phyloP scores from a whole-genome alignment of 2,113 vertebrate genomes.

The Sorex fumeus region DNA sequence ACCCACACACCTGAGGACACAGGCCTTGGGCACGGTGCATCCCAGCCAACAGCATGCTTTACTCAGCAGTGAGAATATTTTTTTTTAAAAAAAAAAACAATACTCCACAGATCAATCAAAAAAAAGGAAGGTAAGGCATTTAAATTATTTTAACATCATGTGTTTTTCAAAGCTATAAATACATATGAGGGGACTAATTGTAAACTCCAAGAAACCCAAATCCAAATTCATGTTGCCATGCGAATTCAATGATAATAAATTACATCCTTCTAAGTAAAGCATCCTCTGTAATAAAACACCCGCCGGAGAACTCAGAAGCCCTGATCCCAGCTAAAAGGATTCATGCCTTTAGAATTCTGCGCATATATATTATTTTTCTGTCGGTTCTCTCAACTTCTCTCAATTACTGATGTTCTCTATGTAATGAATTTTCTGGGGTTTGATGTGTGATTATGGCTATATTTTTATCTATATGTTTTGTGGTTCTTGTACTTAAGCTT shows the following conservation, averaged over 20 bases:
- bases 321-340: constrained; percentile 79
- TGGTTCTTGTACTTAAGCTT: constrained; percentile 82
- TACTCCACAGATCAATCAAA: constrained; percentile 69
- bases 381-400: constrained; percentile 78
- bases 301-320: constrained; percentile 74
- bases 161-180: constrained; percentile 79
- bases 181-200: constrained; percentile 79
- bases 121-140: constrained; percentile 48
- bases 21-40: neutral
- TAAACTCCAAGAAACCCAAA: constrained; percentile 79
- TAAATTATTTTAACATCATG: constrained; percentile 79
- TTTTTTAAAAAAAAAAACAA: neutral
- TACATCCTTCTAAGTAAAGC: constrained; percentile 78
- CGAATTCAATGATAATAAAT: constrained; percentile 79
- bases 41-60: fast-evolving
- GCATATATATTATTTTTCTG: constrained; percentile 77
- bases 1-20: neutral
- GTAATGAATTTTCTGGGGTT: constrained; percentile 81
- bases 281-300: constrained; percentile 79
- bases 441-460: constrained; percentile 82
- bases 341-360: constrained; percentile 77
- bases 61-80: neutral
- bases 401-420: constrained; percentile 79
- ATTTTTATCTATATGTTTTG: constrained; percentile 85
- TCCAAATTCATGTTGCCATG: constrained; percentile 81